Evolutionary conservation across 1,140 invertebrate genomes (phyloP), one percentile per base, ranked within the genome.

Genomic region (Brachionus plicatilis): DNA sequence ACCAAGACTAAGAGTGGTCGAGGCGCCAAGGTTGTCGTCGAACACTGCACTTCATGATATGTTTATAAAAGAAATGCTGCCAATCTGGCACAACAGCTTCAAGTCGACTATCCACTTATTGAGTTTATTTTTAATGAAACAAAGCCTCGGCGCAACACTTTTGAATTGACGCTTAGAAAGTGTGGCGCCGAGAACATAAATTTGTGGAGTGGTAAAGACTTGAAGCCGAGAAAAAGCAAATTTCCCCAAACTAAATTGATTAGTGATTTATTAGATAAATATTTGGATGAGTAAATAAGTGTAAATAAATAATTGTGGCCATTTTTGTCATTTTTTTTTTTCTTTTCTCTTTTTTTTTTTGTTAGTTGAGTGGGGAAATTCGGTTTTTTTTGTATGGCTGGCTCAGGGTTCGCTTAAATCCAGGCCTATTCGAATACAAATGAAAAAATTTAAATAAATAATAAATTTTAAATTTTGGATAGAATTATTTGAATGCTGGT

Each of bases 191-290:
- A 50, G 27, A 20, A 50, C 6, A 50, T 12, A 53, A 53, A 50
- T 76, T 76, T 76, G 27, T 76, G 72, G 72, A 50, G 43, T 50
- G 72, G 72, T 50, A 76, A 27, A 20, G 72, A 76, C 45, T 76
- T 76, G 20, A 76, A 76, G 72, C 72, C 72, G 7, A 47, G 72
- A 76, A 76, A 50, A 50, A 20, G 8, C 24, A 76, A 76, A 76
- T 76, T 76, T 76, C 72, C 72, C 0, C 2, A 47, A 3, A 8
- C 24, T 9, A 20, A 76, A 76, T 11, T 76, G 3, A 50, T 76
- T 12, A 76, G 45, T 50, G 72, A 76, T 50, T 11, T 50, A 27
- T 76, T 76, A 53, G 24, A 76, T 76, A 27, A 76, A 76, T 27
- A 76, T 76, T 76, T 50, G 53, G 45, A 76, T 37, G 41, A 50